A percentile compares a stretch with the other conserved stretches of the same genome.
Conservation (phyloP, 2,113 vertebrate genomes). For the Ia io region DNA sequence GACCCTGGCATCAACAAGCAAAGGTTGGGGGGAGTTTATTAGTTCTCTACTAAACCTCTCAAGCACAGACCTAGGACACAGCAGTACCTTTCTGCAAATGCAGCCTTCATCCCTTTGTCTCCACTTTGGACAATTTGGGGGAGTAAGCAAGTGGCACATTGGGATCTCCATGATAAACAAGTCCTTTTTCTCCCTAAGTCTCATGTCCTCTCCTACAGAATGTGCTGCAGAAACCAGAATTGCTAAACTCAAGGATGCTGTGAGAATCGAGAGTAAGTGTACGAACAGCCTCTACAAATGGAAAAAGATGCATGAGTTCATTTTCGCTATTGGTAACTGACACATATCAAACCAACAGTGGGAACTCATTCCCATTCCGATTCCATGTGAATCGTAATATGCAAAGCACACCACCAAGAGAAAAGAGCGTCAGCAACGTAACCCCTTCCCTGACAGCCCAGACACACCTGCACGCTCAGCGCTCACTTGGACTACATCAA, state of each 20-base stretch:
- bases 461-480: not conserved
- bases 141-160: not conserved
- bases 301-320: not conserved
- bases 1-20: not conserved
- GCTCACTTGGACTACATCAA: not conserved
- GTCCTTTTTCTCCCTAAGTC: not conserved
- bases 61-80: not conserved
- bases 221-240: not conserved
- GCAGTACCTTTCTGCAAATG: not conserved
- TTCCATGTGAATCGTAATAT: not conserved
- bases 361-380: not conserved
- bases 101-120: not conserved
- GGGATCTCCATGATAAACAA: not conserved
- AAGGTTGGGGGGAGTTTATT: not conserved
- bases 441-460: not conserved
- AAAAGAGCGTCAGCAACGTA: accelerated
- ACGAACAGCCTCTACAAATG: not conserved
- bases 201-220: not conserved
- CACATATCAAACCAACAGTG: not conserved
- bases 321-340: not conserved
- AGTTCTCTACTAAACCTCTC: not conserved
- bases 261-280: not conserved
- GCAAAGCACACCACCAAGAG: not conserved
- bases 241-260: not conserved
- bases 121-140: not conserved